A percentile compares a stretch with the other conserved stretches of the same genome.
These are phyloP conservation scores for Mus pahari DNA, from an alignment of 2,113 vertebrate species.

Conservation along the genomic window DNA sequence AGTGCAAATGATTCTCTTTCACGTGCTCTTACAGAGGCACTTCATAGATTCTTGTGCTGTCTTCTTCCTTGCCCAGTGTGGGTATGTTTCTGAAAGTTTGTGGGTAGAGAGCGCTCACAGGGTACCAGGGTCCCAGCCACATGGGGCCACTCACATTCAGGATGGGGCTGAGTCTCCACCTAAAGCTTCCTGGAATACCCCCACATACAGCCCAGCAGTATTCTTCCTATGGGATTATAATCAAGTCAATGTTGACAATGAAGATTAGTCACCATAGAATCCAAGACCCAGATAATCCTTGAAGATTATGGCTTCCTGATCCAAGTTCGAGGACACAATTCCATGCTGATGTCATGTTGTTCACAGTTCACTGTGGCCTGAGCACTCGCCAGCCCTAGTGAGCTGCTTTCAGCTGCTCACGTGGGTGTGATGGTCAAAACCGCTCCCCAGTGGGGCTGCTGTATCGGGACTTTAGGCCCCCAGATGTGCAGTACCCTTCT, in stretches of 20 bases:
- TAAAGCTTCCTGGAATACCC: background rate
- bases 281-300: background rate
- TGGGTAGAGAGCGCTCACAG: background rate
- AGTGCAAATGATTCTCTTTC: background rate
- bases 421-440: background rate
- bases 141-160: background rate
- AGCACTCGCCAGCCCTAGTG: background rate
- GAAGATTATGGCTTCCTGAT: background rate
- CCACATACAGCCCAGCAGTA: no score
- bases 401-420: background rate
- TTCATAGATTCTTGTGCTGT: rapidly evolving
- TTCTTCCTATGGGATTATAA: background rate
- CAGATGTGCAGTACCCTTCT: background rate
- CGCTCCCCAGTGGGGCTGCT: background rate
- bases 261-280: background rate
- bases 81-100: background rate
- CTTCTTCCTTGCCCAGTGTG: background rate
- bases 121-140: background rate
- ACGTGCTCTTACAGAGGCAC: background rate
- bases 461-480: background rate
- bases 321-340: background rate
- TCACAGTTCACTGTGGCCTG: background rate
- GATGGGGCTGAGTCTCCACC: no score
- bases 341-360: background rate
- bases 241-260: background rate